Evolutionary conservation across 1,140 invertebrate genomes (phyloP).

Genomic region (Achatina immaculata): DNA sequence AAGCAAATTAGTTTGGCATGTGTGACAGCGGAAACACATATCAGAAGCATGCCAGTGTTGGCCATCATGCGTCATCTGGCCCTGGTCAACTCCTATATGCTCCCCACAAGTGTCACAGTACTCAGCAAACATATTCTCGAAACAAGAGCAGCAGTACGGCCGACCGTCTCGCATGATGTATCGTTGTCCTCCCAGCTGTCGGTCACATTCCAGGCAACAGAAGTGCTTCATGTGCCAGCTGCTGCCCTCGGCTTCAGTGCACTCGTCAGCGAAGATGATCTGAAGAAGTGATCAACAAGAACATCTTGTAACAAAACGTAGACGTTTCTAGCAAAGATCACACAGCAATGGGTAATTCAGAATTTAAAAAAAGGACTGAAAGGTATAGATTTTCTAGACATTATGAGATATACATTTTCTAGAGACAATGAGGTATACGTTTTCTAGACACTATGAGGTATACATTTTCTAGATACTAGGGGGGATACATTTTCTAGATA

Average conservation of each 20-base stretch:
- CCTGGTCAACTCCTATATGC: slow-evolving; percentile 94
- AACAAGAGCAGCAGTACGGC: slow-evolving; percentile 94
- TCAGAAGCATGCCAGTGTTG: slow-evolving; percentile 99
- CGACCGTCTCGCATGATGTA: slow-evolving; percentile 97
- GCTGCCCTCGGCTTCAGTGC: slow-evolving; percentile 96
- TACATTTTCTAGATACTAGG: no score
- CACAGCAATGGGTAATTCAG: no score
- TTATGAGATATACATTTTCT: no score
- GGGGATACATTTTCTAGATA: no score
- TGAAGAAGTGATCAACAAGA: slow-evolving; percentile 73
- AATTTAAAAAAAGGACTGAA: no score
- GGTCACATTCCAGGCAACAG: slow-evolving; percentile 93
- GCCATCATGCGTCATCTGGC: slow-evolving; percentile 97
- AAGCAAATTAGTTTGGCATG: slow-evolving; percentile 89
- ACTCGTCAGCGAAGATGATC: slow-evolving; percentile 98
- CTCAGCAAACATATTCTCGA: slow-evolving; percentile 94
- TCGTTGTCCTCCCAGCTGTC: slow-evolving; percentile 92
- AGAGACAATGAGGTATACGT: no score
- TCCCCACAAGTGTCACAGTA: slow-evolving; percentile 97
- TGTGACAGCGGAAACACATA: slow-evolving; percentile 94
- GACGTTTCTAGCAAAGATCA: no score
- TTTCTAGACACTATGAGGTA: no score
- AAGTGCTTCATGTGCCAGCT: slow-evolving; percentile 99
- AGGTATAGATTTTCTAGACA: no score
- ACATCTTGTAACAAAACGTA: no score